phyloP scores from a whole-genome alignment of 2,113 vertebrate genomes.

The Aldabrachelys gigantea region DNA sequence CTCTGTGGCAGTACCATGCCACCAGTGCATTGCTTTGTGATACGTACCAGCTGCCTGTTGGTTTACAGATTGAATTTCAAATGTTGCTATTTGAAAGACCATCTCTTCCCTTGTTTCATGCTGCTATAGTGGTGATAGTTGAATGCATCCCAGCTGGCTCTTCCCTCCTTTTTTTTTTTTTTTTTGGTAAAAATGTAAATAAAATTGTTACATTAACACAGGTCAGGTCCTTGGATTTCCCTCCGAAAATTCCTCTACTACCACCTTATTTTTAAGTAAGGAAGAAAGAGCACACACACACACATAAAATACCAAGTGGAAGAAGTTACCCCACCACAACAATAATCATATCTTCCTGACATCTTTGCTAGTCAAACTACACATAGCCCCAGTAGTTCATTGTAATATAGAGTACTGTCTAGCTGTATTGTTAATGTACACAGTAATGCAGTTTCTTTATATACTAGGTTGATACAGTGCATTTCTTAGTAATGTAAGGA shows the following conservation, averaged over 20 bases:
- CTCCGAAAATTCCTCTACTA: not conserved
- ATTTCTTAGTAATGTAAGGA: not conserved
- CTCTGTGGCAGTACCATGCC: not conserved
- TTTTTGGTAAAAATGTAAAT: not conserved
- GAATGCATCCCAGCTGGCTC: fast-evolving
- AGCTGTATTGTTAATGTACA: not conserved
- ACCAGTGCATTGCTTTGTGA: not conserved
- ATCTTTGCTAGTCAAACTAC: not conserved
- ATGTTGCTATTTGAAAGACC: not conserved
- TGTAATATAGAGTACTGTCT: not conserved
- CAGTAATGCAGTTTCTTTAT: not conserved
- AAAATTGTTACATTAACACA: not conserved
- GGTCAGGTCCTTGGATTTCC: not conserved
- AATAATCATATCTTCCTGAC: not conserved
- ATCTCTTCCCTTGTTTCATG: not conserved
- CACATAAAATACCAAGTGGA: not conserved
- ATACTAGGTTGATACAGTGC: not conserved
- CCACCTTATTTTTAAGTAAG: not conserved
- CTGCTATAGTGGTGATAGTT: not conserved
- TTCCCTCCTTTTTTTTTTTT: not conserved
- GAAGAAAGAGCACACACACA: not conserved
- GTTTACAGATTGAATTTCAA: not conserved
- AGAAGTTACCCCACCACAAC: not conserved
- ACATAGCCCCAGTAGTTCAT: not conserved
- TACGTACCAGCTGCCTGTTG: fast-evolving